Evolutionary conservation across 2,113 vertebrate species (phyloP), one percentile per base, ranked within the genome.

Genomic region (Oryzias woworae): DNA sequence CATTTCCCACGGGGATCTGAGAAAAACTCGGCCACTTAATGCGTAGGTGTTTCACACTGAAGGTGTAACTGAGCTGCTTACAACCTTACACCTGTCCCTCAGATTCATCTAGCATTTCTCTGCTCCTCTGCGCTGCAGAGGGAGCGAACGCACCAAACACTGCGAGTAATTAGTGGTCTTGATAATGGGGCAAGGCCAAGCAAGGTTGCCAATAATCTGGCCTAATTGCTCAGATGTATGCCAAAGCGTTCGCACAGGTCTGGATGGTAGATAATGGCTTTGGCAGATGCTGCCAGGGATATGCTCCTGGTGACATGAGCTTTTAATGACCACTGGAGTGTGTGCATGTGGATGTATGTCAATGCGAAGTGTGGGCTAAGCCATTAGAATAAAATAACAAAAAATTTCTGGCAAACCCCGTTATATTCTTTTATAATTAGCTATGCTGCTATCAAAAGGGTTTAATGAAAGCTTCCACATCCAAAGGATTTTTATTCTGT

Each of bases 121-220:
- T 12, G 66, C 48, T 79, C 17, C 28, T 43, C 63, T 66, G 26
- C 48, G 18, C 59, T 58, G 58, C 42, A 2, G 64, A 74, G 66
- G 22, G 63, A 58, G 69, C 60, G 82, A 75, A 58, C 82, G 17
- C 24, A 62, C 44, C 5, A 52, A 81, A 83, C 82, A 78, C 82
- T 77, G 79, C 81, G 70, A 73, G 89, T 93, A 94, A 94, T 94
- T 92, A 94, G 93, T 20, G 69, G 88, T 91, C 77, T 91, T 92
- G 86, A 91, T 88, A 91, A 91, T 90, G 90, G 90, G 81, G 81
- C 82, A 65, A 89, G 89, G 89, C 82, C 75, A 78, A 77, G 79
- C 80, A 84, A 86, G 89, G 83, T 89, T 87, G 89, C 86, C 78
- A 87, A 88, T 88, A 88, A 92, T 89, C 84, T 84, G 88, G 83